A percentile compares a stretch with the other conserved stretches of the same genome.
These are phyloP conservation scores for Brenthis ino DNA, from an alignment of 2,888 invertebrate species.

Conservation along the genomic window DNA sequence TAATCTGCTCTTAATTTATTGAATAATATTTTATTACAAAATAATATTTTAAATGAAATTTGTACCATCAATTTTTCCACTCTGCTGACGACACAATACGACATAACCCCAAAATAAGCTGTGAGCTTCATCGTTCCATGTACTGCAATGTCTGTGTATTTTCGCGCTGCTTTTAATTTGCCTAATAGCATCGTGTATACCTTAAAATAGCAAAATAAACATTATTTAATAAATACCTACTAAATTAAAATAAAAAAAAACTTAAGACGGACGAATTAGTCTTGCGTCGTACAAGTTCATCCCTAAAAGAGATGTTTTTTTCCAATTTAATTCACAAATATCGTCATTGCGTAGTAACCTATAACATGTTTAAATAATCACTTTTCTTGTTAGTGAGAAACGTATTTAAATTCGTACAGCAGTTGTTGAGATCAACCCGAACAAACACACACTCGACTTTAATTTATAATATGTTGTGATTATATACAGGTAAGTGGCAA, in stretches of 20 bases:
- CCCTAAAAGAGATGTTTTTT: too few relatives aligned
- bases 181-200: conserved; percentile 89
- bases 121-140: conserved; percentile 96
- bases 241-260: conserved; percentile 51
- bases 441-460: too few relatives aligned
- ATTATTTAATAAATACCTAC: not conserved
- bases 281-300: too few relatives aligned
- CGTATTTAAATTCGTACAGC: too few relatives aligned
- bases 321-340: too few relatives aligned
- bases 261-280: not conserved
- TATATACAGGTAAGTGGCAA: too few relatives aligned
- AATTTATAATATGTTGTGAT: too few relatives aligned
- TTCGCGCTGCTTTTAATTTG: conserved; percentile 90
- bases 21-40: not conserved
- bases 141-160: conserved; percentile 92
- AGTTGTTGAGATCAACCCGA: too few relatives aligned
- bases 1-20: too few relatives aligned
- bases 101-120: conserved; percentile 95
- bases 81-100: conserved; percentile 94
- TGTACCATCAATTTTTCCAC: conserved; percentile 95
- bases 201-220: conserved; percentile 66
- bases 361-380: too few relatives aligned
- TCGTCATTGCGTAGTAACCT: too few relatives aligned
- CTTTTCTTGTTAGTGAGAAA: too few relatives aligned
- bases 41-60: not conserved